Percentiles rank a stretch among this genome's conserved stretches.
phyloP scores from a whole-genome alignment of 1,140 invertebrate genomes.

The Procambarus clarkii region DNA sequence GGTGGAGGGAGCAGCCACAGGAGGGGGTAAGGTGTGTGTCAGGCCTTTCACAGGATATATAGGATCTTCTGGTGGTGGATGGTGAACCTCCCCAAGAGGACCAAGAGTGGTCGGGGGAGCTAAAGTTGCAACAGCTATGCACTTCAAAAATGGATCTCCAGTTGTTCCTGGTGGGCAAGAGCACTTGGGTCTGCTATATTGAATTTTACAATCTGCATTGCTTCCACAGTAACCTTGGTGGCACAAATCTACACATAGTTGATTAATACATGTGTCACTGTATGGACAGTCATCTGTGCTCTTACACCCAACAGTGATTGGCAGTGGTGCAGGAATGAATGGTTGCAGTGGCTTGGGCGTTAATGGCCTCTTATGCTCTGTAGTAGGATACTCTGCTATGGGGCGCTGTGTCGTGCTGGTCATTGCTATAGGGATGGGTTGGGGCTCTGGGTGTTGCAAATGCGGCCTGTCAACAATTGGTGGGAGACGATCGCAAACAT shows the following conservation, averaged over 20 bases:
- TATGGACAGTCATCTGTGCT: constrained; percentile 91
- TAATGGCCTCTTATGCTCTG: constrained; percentile 23
- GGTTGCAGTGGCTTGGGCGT: constrained; percentile 31
- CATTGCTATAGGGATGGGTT: constrained; percentile 16
- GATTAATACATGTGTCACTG: constrained; percentile 89
- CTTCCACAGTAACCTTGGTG: constrained; percentile 75
- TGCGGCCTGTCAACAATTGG: constrained; percentile 83
- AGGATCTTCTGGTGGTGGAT: neutral
- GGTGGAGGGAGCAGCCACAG: constrained; percentile 12
- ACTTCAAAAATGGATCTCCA: constrained; percentile 89
- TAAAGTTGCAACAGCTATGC: constrained; percentile 78
- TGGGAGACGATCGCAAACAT: constrained; percentile 41
- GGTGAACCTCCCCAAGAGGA: constrained; percentile 26
- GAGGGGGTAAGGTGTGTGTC: neutral
- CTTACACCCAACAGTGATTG: constrained; percentile 85
- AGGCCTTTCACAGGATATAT: neutral
- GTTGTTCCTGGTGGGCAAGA: constrained; percentile 91
- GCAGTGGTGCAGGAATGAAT: constrained; percentile 17
- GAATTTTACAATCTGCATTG: constrained; percentile 79
- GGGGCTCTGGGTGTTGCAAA: constrained; percentile 32
- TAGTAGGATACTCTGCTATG: constrained; percentile 47
- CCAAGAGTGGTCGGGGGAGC: constrained; percentile 59
- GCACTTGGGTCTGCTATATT: constrained; percentile 85
- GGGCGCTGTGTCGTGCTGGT: constrained; percentile 27
- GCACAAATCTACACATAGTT: constrained; percentile 81